These are phyloP conservation scores for Aldabrachelys gigantea DNA, from an alignment of 2,113 vertebrate species.

Conservation along the genomic window DNA sequence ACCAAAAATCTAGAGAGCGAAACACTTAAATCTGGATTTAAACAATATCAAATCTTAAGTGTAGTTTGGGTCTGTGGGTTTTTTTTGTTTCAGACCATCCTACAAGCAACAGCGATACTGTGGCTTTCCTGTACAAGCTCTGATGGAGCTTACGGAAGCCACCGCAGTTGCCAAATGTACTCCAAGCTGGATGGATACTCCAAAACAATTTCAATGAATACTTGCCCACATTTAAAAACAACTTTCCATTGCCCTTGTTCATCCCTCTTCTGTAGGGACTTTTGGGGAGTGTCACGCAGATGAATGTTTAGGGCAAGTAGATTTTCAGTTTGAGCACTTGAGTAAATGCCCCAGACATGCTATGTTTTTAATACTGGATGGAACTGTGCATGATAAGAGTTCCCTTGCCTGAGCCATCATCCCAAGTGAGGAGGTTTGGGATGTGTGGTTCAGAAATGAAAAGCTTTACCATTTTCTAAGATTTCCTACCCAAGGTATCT, in stretches of 20 bases:
- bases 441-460: neutral
- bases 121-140: neutral
- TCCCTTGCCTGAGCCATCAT: neutral
- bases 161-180: neutral
- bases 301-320: neutral
- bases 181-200: neutral
- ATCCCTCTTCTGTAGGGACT: neutral
- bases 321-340: neutral
- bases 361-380: neutral
- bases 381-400: neutral
- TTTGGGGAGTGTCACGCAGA: neutral
- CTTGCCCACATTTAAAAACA: neutral
- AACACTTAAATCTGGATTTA: neutral
- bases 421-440: no score
- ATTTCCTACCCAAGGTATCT: neutral
- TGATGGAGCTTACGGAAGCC: neutral
- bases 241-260: neutral
- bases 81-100: neutral
- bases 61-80: neutral
- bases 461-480: neutral
- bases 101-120: neutral
- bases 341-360: neutral
- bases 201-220: neutral
- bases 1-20: neutral
- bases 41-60: neutral